Evolutionary conservation across 2,797 vertebrate species (phyloP).

Genomic region (Enteromius trimaculatus): DNA sequence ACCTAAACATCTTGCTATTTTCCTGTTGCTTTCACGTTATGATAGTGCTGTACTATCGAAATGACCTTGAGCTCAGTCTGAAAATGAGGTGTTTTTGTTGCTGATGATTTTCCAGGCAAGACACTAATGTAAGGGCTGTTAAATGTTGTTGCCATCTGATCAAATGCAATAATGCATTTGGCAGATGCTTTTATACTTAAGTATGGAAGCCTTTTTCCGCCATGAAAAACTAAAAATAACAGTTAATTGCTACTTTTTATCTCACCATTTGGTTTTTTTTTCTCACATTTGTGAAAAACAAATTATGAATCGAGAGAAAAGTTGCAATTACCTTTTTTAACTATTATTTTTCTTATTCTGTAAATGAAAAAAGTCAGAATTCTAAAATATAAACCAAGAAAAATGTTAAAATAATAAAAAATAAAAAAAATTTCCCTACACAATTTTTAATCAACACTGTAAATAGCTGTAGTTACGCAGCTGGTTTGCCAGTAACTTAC

Average conservation of each 20-base stretch:
- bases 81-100: neutral
- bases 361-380: neutral
- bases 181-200: neutral
- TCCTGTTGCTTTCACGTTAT: neutral
- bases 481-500: no score
- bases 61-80: neutral
- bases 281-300: neutral
- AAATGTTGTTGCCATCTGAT: neutral
- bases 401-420: no score
- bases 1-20: constrained; percentile 5
- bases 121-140: neutral
- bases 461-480: no score
- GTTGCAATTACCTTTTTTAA: neutral
- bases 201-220: neutral
- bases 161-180: neutral
- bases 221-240: neutral
- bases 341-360: neutral
- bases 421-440: no score
- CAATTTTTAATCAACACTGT: no score
- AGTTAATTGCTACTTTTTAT: neutral
- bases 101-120: neutral
- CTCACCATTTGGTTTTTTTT: neutral
- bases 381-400: neutral
- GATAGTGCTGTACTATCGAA: neutral
- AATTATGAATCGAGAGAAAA: neutral